Percentiles rank a stretch among this genome's conserved stretches.
These are phyloP conservation scores for Amazona vittata DNA, from an alignment of 2,113 vertebrate genomes.

Conservation along the genomic window DNA sequence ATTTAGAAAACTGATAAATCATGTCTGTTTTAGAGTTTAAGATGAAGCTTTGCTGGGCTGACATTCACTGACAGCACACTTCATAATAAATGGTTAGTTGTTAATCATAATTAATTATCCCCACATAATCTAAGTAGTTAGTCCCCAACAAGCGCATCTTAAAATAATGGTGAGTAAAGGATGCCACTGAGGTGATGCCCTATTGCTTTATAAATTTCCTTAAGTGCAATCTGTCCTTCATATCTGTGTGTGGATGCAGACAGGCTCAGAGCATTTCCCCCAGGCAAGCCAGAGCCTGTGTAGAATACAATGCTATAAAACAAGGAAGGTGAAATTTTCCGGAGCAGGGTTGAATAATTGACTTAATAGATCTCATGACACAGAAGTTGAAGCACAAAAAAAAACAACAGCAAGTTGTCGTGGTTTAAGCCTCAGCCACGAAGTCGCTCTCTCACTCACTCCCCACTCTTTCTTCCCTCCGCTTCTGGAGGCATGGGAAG, in stretches of 20 bases:
- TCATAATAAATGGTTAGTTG: background rate
- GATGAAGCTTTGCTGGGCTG: background rate
- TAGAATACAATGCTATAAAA: background rate
- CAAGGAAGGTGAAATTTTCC: background rate
- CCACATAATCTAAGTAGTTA: background rate
- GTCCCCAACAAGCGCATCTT: background rate
- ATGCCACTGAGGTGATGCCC: background rate
- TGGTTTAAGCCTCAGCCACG: no score
- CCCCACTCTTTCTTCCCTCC: no score
- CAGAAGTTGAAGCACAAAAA: background rate
- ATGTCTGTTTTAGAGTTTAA: background rate
- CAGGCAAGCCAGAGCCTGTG: background rate
- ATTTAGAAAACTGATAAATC: background rate
- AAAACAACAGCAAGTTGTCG: background rate
- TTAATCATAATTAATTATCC: background rate
- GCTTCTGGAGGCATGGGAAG: no score
- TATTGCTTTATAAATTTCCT: background rate
- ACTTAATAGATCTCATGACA: background rate
- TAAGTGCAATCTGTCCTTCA: background rate
- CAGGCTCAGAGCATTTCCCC: background rate
- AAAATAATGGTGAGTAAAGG: background rate
- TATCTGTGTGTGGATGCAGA: background rate
- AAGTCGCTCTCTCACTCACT: no score
- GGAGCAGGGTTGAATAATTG: background rate
- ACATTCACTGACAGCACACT: background rate